Evolutionary conservation across 2,888 invertebrate species (phyloP).

Genomic region (Dryadula phaetusa): DNA sequence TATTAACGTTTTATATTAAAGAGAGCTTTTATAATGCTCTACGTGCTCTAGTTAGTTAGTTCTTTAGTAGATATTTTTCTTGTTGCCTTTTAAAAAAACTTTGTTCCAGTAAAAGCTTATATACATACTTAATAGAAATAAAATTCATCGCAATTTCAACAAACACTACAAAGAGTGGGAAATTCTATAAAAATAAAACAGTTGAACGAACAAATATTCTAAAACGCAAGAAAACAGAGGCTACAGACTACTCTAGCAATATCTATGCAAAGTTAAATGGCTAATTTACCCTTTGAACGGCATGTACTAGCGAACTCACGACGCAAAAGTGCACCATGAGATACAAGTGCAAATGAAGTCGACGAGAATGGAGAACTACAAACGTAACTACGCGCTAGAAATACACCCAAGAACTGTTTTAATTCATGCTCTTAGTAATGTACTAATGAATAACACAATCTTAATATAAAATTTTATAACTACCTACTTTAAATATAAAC

Average conservation of each 20-base stretch:
- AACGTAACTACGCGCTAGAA: constrained; percentile 33
- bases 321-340: constrained; percentile 40
- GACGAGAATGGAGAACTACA: constrained; percentile 41
- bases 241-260: constrained; percentile 36
- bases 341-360: constrained; percentile 45
- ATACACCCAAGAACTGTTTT: constrained; percentile 35
- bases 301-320: constrained; percentile 39
- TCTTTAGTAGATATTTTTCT: neutral
- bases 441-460: too few species aligned
- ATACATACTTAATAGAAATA: constrained; percentile 20
- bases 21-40: constrained; percentile 1
- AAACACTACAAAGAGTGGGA: constrained; percentile 18
- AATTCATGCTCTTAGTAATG: constrained; percentile 30
- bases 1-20: neutral
- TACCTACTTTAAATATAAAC: too few species aligned
- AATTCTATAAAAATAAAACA: constrained; percentile 26
- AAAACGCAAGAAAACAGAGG: constrained; percentile 37
- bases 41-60: neutral
- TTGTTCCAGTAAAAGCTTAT: constrained; percentile 1
- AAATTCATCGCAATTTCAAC: constrained; percentile 21
- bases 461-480: too few species aligned
- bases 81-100: neutral
- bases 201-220: constrained; percentile 34
- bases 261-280: constrained; percentile 46
- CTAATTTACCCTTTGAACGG: constrained; percentile 44